Evolutionary conservation across 2,797 vertebrate species (phyloP), one percentile per base, ranked within the genome.

Genomic region (Smutsia temminckii): DNA sequence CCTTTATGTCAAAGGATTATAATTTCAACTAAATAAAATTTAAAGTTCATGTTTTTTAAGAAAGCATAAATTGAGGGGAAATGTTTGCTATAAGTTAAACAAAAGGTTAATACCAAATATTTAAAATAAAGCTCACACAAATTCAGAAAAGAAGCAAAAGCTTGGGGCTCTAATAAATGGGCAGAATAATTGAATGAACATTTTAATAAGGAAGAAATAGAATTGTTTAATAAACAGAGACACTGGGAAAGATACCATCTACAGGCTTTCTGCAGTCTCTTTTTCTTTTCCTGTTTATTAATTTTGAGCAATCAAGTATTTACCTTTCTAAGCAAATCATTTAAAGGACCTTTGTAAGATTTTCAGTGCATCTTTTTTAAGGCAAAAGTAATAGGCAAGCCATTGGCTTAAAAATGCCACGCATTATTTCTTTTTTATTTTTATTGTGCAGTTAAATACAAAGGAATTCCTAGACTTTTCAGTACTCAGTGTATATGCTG

Each of bases 291-390:
- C 42, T 90, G 11, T 63, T 49, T 53, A 53, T 63, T 68, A 63
- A 94, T 74, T 92, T 83, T 96, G 55, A 92, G 18, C 27, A 85
- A 75, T 83, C 7, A 40, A 55, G 34, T 46, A 61, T 42, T 91
- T 69, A 14, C 27, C 1, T 75, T 23, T 71, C 40, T 74, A 49
- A 71, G 18, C 42, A 79, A 91, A 64, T 88, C 27, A 59, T 2
- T 72, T 71, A 85, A 77, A 85, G n/a, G 21, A 49, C 23, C 3
- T 72, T n/a, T 85, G 83, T 75, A 80, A 69, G 88, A 69, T 92
- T 55, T 51, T 27, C 13, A 20, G 23, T 77, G 61, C 4, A 69
- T 61, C 27, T 81, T 46, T 75, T 51, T 55, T 32, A 72, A 66
- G 23, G 42, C 42, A 57, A 72, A 91, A 49, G 14, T 40, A 72